phyloP scores from a whole-genome alignment of 2,113 vertebrate species.

The Phyllostomus discolor region DNA sequence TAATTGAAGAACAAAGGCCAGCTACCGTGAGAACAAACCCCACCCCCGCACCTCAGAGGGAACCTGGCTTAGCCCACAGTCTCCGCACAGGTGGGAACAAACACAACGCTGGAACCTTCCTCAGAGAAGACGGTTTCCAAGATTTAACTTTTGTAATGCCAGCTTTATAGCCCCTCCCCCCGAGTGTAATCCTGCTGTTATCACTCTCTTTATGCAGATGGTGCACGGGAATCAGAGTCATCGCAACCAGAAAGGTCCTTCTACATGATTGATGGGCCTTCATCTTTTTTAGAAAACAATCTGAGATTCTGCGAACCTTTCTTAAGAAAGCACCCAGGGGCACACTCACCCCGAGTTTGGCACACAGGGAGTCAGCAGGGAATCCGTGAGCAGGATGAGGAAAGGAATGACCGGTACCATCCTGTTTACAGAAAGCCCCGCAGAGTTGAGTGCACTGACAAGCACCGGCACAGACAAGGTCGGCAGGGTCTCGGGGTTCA shows the following conservation, averaged over 20 bases:
- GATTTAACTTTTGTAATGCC: neutral
- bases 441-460: neutral
- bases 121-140: neutral
- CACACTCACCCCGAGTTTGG: neutral
- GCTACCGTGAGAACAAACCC: constrained; percentile 83
- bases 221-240: neutral
- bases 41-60: constrained; percentile 60
- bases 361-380: neutral
- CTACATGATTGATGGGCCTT: neutral
- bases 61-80: constrained; percentile 76
- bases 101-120: neutral
- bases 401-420: neutral
- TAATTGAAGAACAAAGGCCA: constrained; percentile 79
- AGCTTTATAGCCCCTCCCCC: neutral
- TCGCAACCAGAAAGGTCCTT: neutral
- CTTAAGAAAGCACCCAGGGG: neutral
- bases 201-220: neutral
- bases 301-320: neutral
- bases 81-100: constrained; percentile 61
- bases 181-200: neutral
- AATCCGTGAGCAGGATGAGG: neutral
- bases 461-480: neutral
- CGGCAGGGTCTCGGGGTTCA: neutral
- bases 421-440: neutral
- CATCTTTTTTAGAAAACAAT: constrained; percentile 1